Percentiles rank a stretch among this genome's conserved stretches.
These are phyloP conservation scores for Cercocebus atys DNA, from an alignment of 2,113 vertebrate genomes.

Conservation along the genomic window DNA sequence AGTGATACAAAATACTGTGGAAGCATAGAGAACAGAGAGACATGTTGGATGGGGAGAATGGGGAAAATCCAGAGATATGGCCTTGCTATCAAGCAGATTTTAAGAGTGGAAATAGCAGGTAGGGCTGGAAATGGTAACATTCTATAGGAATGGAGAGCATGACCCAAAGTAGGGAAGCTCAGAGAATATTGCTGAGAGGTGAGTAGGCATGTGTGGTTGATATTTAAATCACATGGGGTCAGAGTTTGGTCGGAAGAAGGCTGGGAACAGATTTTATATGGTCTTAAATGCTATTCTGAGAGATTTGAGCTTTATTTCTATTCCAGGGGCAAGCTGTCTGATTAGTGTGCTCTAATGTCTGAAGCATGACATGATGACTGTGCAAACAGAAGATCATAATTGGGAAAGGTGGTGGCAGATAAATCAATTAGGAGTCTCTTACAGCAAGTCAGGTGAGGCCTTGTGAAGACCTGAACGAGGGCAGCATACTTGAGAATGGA, in stretches of 20 bases:
- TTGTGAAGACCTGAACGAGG: background rate
- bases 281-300: background rate
- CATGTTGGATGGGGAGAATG: background rate
- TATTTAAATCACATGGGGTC: background rate
- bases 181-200: background rate
- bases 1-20: background rate
- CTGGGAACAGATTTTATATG: background rate
- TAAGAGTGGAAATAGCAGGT: background rate
- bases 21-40: background rate
- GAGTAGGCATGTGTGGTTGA: background rate
- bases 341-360: slow-evolving; percentile 48
- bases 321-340: background rate
- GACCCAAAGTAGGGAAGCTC: background rate
- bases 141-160: background rate
- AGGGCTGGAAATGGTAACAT: background rate
- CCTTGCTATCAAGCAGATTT: background rate
- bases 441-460: background rate
- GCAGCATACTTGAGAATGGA: background rate
- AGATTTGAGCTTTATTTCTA: slow-evolving; percentile 1
- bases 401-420: slow-evolving; percentile 5
- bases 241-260: background rate
- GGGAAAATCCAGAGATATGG: background rate
- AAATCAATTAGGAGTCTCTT: slow-evolving; percentile 56
- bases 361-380: slow-evolving; percentile 12
- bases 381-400: background rate